These are phyloP conservation scores for Leptothorax acervorum DNA, from an alignment of 2,888 invertebrate genomes.

Conservation along the genomic window DNA sequence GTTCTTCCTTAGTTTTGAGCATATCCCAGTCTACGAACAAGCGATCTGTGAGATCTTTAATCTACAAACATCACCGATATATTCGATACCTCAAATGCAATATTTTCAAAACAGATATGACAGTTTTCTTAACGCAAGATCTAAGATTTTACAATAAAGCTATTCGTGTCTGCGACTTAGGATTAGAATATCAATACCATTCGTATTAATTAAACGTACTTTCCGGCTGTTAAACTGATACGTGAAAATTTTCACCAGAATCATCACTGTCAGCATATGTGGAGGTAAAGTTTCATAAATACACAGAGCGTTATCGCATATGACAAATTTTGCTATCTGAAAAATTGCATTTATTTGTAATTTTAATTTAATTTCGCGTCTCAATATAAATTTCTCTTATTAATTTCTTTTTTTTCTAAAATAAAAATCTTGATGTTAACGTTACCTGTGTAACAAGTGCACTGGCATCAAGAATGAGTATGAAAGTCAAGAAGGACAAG, in stretches of 20 bases:
- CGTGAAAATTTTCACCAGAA: slow-evolving; percentile 27
- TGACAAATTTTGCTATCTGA: neutral
- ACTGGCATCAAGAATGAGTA: neutral
- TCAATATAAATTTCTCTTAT: neutral
- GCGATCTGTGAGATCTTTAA: slow-evolving; percentile 36
- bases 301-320: neutral
- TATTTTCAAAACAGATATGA: neutral
- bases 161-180: neutral
- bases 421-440: neutral
- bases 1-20: slow-evolving; percentile 20
- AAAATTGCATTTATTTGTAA: neutral
- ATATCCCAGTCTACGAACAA: slow-evolving; percentile 33
- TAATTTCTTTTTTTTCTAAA: neutral
- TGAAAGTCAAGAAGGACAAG: neutral
- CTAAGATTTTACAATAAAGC: neutral
- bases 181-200: neutral
- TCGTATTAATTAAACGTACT: neutral
- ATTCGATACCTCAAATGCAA: neutral
- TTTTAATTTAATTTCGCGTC: neutral
- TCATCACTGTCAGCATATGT: slow-evolving; percentile 3
- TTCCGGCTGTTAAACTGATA: slow-evolving; percentile 22
- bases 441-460: slow-evolving; percentile 15
- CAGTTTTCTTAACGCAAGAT: neutral
- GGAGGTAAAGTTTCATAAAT: slow-evolving; percentile 23
- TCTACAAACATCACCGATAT: slow-evolving; percentile 31